Evolutionary conservation across 2,113 vertebrate species (phyloP), one percentile per base, ranked within the genome.

Genomic region (Telmatochromis bifrenatus): DNA sequence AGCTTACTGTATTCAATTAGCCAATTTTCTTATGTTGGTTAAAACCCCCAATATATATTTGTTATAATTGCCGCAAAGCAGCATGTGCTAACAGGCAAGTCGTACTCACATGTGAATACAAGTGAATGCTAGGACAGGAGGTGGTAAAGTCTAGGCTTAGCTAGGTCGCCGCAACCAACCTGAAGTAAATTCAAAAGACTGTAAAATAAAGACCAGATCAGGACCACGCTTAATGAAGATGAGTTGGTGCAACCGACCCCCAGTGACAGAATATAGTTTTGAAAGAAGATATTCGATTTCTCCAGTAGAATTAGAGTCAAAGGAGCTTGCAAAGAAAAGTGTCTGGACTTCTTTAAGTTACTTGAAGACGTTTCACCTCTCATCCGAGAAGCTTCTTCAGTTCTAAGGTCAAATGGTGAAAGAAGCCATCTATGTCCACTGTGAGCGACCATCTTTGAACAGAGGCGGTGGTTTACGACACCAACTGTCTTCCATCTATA

Each of bases 161-260:
- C 15, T 47, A 28, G 23, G 39, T 17, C 15, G 5, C 21, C 2
- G 1, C 1, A 17, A 75, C 0, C 9, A 28, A 47, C 14, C 15
- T 75, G 14, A 68, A 0, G 60, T 37, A 11, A 35, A 75, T 75
- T 28, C 14, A 75, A 75, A 47, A 28, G 68, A 28, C 1, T 26
- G 3, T 47, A 28, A 45, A 28, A 47, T 39, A 73, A 26, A 45
- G 21, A 45, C 13, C 21, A 19, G 6, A 3, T 28, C 26, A 23
- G 13, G 21, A 21, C 6, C 60, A 21, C 21, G 37, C 13, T 70
- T 45, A 45, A 26, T 73, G 68, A 73, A 73, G 21, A 7, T 2
- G 23, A 70, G 19, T 1, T 70, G 35, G n/a, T 39, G 62, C 3
- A 70, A 39, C 11, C 7, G 0, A 35, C 31, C 60, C 9, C 17